Evolutionary conservation across 2,888 invertebrate species (phyloP), one percentile per base, ranked within the genome.

Genomic region (Podabrus alpinus): DNA sequence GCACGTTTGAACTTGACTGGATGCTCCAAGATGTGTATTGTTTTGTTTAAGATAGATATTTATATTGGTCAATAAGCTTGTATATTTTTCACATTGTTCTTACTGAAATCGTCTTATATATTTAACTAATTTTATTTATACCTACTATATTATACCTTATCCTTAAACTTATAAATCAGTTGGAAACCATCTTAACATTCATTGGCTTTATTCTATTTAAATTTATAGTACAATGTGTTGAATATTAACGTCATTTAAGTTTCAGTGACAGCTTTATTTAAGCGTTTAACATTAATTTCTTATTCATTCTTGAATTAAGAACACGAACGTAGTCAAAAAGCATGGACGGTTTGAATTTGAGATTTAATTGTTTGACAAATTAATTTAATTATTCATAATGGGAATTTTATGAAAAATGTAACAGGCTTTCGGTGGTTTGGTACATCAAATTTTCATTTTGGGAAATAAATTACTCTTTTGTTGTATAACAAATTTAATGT

Each of bases 261-360:
- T 29, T 25, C 69, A 25, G 69, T 64, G 69, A 70, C 62, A 70
- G 61, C 69, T 60, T 62, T 64, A 64, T 70, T 70, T 70, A 45
- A 70, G 45, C 45, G 62, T 70, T 70, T 45, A 70, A 70, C n/a
- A 45, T 45, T 45, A 45, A 45, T n/a, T 45, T 45, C n/a, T 9
- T 45, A 45, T 45, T 45, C 45, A n/a, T 45, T 45, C n/a, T 45
- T 45, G 45, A 29, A 29, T 29, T 29, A 29, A 11, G 25, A 25
- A 25, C 25, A 25, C 25, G 25, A 29, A 29, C 29, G 29, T 13
- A 29, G 29, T 29, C 29, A 1, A 3, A 29, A 11, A 25, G 3
- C 25, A 10, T 24, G 10, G 11, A 10, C 25, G n/a, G 0, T 45
- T 45, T 45, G 45, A 45, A 45, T n/a, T 45, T 45, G 45, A 45